These are phyloP conservation scores for Ceyx melanurus DNA, from an alignment of 2,113 vertebrate genomes.

Conservation along the genomic window DNA sequence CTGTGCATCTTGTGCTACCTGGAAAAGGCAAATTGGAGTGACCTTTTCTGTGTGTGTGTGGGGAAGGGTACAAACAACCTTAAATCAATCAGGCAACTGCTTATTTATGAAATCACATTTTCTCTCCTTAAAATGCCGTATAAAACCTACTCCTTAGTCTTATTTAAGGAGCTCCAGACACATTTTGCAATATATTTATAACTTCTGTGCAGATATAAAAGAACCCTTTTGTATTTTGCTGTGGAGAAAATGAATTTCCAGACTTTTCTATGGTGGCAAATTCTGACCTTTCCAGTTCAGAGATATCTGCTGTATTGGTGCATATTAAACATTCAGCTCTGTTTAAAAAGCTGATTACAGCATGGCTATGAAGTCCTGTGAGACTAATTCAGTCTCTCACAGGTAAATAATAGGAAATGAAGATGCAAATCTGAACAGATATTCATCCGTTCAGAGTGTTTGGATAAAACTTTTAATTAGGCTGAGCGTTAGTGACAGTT, in stretches of 20 bases:
- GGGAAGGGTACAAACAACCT: not conserved
- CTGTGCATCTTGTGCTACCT: not conserved
- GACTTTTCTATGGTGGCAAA: constrained; percentile 12
- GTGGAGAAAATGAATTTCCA: constrained; percentile 2
- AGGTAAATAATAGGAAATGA: constrained; percentile 50
- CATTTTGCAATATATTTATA: not conserved
- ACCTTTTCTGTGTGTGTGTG: not conserved
- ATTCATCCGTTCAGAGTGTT: not conserved
- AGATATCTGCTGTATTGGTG: not conserved
- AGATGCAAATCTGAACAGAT: constrained; percentile 17
- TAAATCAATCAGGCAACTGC: not conserved
- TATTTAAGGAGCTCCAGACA: not conserved
- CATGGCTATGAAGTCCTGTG: not conserved
- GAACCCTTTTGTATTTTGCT: not conserved
- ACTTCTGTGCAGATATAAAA: not conserved
- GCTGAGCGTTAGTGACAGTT: not conserved
- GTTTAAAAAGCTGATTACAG: constrained; percentile 26
- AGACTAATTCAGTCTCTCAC: constrained; percentile 15
- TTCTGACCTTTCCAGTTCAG: constrained; percentile 37
- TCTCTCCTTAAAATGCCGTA: not conserved
- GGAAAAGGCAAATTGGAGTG: not conserved
- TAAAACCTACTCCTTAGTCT: not conserved
- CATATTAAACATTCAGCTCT: constrained; percentile 38
- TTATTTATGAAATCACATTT: not conserved
- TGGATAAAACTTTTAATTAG: not conserved